These are phyloP conservation scores for Acanthis flammea DNA, from an alignment of 2,797 vertebrate species.

Conservation along the genomic window DNA sequence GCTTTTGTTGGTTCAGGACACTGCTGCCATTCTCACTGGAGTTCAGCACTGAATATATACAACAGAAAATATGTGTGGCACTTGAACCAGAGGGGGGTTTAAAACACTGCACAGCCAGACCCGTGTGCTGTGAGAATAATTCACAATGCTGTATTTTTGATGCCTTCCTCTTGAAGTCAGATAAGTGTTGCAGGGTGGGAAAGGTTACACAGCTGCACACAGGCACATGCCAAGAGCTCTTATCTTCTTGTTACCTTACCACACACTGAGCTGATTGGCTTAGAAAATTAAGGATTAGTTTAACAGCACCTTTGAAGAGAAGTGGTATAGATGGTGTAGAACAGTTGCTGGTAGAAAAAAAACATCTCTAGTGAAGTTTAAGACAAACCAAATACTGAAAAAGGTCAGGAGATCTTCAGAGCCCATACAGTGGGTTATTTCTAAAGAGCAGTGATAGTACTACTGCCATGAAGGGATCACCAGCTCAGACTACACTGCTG, in stretches of 20 bases:
- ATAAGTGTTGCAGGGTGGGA: not conserved
- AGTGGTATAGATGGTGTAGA: not conserved
- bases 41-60: not conserved
- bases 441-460: not conserved
- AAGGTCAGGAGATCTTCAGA: not conserved
- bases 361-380: not conserved
- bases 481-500: not conserved
- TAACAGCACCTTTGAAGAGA: not conserved
- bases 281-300: constrained; percentile 17
- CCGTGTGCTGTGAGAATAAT: not conserved
- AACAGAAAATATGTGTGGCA: constrained; percentile 44
- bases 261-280: not conserved
- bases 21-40: constrained; percentile 41
- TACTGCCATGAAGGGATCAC: not conserved
- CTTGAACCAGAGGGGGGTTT: constrained; percentile 1
- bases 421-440: not conserved
- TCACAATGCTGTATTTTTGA: constrained; percentile 15
- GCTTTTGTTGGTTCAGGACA: constrained; percentile 61
- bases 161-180: constrained; percentile 27
- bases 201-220: constrained; percentile 42
- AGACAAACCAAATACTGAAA: not conserved
- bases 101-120: constrained; percentile 3
- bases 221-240: not conserved
- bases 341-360: not conserved
- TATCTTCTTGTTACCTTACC: constrained; percentile 9